A percentile compares a stretch with the other conserved stretches of the same genome.
Conservation (phyloP, 2,797 vertebrate genomes). For the Sebastes itinus region DNA sequence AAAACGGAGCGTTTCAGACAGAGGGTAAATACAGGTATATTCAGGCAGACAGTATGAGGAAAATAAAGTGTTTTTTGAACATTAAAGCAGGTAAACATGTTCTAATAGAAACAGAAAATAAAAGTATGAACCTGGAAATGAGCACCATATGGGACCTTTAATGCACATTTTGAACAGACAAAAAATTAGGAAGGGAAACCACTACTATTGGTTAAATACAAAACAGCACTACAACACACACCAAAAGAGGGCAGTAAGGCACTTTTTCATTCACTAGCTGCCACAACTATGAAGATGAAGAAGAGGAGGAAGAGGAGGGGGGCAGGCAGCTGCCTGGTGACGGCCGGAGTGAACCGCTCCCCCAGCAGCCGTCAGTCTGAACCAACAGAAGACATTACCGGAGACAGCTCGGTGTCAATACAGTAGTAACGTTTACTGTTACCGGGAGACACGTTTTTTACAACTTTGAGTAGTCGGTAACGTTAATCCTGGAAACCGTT, state of each 20-base stretch:
- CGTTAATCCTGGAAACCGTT: not conserved
- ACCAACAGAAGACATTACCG: slow-evolving; percentile 33
- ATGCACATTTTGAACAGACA: too few relatives aligned
- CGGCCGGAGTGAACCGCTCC: slow-evolving; percentile 57
- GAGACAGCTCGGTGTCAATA: slow-evolving; percentile 24
- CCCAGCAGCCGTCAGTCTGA: slow-evolving; percentile 31
- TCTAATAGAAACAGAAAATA: too few relatives aligned
- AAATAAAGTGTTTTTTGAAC: too few relatives aligned
- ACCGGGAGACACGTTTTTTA: not conserved
- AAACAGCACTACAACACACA: not conserved
- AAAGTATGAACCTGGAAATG: too few relatives aligned
- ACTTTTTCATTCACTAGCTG: not conserved
- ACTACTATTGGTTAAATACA: not conserved
- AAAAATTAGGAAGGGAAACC: not conserved
- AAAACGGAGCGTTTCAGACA: too few relatives aligned
- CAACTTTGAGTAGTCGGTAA: not conserved
- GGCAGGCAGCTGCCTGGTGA: slow-evolving; percentile 54
- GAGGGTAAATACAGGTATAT: too few relatives aligned
- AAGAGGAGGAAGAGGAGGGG: slow-evolving; percentile 2
- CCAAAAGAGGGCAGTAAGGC: not conserved
- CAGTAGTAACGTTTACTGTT: not conserved
- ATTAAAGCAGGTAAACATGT: too few relatives aligned
- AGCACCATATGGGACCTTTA: too few relatives aligned
- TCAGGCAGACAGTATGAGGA: too few relatives aligned
- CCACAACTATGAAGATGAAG: not conserved